Percentiles rank a stretch among this genome's conserved stretches.
Conservation (phyloP, 2,113 vertebrate species). For the Phrynosoma platyrhinos region DNA sequence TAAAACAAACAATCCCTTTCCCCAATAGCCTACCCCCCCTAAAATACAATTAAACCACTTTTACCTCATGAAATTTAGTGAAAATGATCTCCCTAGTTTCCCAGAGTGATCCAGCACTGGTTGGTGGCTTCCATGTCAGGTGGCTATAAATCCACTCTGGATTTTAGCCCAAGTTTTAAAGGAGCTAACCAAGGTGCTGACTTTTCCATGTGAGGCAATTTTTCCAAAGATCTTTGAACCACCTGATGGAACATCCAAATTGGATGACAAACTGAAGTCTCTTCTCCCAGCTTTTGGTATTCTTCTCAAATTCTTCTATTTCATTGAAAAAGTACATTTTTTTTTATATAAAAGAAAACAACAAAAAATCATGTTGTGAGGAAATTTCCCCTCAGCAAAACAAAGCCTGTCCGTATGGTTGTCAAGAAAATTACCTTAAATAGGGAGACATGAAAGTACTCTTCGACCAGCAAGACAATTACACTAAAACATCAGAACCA, state of each 20-base stretch:
- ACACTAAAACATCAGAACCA: conserved; percentile 48
- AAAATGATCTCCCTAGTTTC: too few relatives aligned
- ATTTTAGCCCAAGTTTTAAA: too few relatives aligned
- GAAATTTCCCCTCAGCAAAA: conserved; percentile 32
- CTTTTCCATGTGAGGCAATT: neutral
- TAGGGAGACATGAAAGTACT: conserved; percentile 52
- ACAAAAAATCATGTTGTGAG: neutral
- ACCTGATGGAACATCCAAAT: neutral
- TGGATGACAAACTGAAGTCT: neutral
- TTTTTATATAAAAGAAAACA: neutral
- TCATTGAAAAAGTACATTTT: neutral
- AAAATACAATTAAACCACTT: too few relatives aligned
- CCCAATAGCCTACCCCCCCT: too few relatives aligned
- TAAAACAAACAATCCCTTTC: too few relatives aligned
- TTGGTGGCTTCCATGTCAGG: too few relatives aligned
- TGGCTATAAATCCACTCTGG: too few relatives aligned
- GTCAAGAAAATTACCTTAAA: conserved; percentile 58
- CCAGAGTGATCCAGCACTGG: too few relatives aligned
- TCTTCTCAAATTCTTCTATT: neutral
- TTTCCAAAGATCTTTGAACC: neutral
- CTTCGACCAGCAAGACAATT: conserved; percentile 50
- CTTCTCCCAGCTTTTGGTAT: neutral
- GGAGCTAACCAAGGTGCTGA: too few relatives aligned
- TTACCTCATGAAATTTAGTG: too few relatives aligned
- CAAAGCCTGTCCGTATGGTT: conserved; percentile 38